Percentiles rank a stretch among this genome's conserved stretches.
These are phyloP conservation scores for Spodoptera picta DNA, from an alignment of 2,888 invertebrate species.

Conservation along the genomic window DNA sequence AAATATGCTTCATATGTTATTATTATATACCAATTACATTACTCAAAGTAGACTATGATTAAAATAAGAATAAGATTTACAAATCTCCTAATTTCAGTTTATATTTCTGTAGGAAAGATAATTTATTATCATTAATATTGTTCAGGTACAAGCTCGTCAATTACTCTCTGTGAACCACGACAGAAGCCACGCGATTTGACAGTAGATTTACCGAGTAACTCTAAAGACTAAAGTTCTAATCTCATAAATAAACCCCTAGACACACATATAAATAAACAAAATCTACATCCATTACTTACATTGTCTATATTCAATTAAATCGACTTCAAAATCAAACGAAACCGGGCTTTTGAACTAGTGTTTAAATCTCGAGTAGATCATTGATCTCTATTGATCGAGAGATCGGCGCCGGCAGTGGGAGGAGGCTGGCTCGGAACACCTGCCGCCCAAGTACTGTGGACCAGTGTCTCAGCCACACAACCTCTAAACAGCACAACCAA, in stretches of 20 bases:
- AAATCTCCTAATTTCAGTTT: too few relatives aligned
- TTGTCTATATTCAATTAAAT: conserved; percentile 41
- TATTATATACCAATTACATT: too few relatives aligned
- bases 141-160: not conserved
- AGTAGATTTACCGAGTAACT: conserved; percentile 25
- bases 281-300: conserved; percentile 12
- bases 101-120: too few relatives aligned
- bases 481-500: conserved; percentile 59
- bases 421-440: conserved; percentile 85
- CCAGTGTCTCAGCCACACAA: conserved; percentile 68
- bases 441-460: conserved; percentile 87
- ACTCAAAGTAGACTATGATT: too few relatives aligned
- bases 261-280: conserved; percentile 27
- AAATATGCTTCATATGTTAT: too few relatives aligned
- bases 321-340: conserved; percentile 39
- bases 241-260: conserved; percentile 6
- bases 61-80: too few relatives aligned
- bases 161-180: conserved; percentile 7
- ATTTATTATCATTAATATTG: too few relatives aligned
- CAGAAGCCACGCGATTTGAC: conserved; percentile 7
- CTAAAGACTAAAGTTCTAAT: conserved; percentile 29
- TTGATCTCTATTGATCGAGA: conserved; percentile 81
- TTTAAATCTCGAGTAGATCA: conserved; percentile 86
- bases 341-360: conserved; percentile 64
- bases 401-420: conserved; percentile 83